These are phyloP conservation scores for Drosophila setosimentum DNA, from an alignment of 2,888 invertebrate species.

Conservation along the genomic window DNA sequence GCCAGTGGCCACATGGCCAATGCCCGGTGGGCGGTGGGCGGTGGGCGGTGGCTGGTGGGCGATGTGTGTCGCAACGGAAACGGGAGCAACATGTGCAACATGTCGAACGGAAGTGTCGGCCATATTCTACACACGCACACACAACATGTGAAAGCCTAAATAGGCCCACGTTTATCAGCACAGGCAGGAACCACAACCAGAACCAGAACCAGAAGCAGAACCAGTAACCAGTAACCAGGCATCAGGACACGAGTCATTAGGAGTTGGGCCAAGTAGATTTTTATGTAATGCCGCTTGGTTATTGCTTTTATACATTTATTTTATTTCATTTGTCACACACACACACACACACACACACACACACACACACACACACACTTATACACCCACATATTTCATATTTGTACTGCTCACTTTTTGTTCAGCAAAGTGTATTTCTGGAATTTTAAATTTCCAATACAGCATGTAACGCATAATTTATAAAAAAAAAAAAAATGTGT, in stretches of 20 bases:
- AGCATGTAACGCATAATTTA: neutral
- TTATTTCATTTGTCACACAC: conserved; percentile 70
- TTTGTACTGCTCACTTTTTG: conserved; percentile 31
- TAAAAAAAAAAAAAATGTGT: neutral
- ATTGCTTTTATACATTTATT: conserved; percentile 80
- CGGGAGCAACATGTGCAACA: conserved; percentile 81
- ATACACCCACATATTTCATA: conserved; percentile 36
- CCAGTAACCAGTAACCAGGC: neutral
- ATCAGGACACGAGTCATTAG: conserved; percentile 67
- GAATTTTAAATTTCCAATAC: neutral
- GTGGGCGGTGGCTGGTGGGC: conserved; percentile 8
- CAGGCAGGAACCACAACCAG: conserved; percentile 44
- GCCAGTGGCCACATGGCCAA: conserved; percentile 51
- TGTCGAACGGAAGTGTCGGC: conserved; percentile 81
- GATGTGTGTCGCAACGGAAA: conserved; percentile 63
- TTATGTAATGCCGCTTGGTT: conserved; percentile 79
- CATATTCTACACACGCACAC: conserved; percentile 69
- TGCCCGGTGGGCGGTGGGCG: neutral
- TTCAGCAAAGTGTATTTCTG: conserved; percentile 30
- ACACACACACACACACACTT: neutral
- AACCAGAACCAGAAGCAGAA: conserved; percentile 38
- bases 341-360: conserved; percentile 8
- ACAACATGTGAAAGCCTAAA: conserved; percentile 55
- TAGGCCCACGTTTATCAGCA: conserved; percentile 64
- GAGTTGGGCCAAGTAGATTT: conserved; percentile 78